A percentile compares a stretch with the other conserved stretches of the same genome.
Conservation (phyloP, 2,797 vertebrate species). For the Melanogrammus aeglefinus region DNA sequence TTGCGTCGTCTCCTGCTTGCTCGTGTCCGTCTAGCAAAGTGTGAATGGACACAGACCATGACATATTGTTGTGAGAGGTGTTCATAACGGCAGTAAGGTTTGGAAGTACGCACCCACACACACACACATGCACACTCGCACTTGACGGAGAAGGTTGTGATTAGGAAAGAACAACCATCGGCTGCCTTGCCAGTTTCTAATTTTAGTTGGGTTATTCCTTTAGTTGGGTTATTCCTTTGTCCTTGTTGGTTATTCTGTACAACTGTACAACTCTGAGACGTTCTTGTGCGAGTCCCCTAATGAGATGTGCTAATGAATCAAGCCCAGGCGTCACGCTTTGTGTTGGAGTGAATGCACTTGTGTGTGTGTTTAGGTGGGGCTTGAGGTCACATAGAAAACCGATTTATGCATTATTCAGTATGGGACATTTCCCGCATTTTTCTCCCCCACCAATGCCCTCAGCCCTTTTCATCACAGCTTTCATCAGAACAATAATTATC, state of each 20-base stretch:
- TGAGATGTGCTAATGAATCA: neutral
- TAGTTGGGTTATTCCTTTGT: neutral
- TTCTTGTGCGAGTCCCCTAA: neutral
- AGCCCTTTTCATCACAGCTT: neutral
- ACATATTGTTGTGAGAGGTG: too few relatives aligned
- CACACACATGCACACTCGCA: neutral
- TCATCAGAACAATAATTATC: neutral
- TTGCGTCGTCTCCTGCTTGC: too few relatives aligned
- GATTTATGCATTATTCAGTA: slow-evolving; percentile 48
- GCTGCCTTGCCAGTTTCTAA: neutral
- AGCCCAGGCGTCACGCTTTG: neutral
- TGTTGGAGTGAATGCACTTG: slow-evolving; percentile 16
- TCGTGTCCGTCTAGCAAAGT: too few relatives aligned
- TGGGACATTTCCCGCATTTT: slow-evolving; percentile 35
- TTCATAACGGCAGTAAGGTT: neutral
- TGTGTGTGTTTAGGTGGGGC: slow-evolving; percentile 11
- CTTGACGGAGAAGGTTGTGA: neutral
- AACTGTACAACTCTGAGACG: neutral
- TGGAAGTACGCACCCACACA: neutral
- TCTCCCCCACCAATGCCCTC: slow-evolving; percentile 15
- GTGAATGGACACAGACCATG: too few relatives aligned
- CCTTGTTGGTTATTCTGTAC: neutral
- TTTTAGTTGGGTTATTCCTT: neutral
- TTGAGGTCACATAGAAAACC: slow-evolving; percentile 32
- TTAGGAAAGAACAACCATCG: neutral